Conservation (phyloP, 1,140 invertebrate genomes). For the Drosophila mojavensis region DNA sequence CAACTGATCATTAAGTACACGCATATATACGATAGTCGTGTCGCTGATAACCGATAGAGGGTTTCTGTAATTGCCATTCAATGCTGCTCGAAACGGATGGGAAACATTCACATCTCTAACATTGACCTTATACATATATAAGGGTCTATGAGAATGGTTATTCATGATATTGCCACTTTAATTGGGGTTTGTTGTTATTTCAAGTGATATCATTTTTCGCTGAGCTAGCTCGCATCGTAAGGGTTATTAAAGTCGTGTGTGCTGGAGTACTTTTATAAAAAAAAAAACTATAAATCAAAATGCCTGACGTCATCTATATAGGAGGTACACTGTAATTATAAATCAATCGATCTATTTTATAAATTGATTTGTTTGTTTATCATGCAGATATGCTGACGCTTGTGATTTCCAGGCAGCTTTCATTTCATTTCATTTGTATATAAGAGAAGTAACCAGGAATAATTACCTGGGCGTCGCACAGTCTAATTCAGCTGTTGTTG, state of each 20-base stretch:
- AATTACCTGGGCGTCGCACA: not conserved
- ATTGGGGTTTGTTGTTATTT: not conserved
- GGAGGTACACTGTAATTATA: not conserved
- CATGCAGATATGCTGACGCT: no score
- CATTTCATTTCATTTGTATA: no score
- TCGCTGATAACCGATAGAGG: not conserved
- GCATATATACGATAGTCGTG: not conserved
- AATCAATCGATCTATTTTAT: not conserved
- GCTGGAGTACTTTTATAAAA: not conserved
- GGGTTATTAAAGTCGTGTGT: not conserved
- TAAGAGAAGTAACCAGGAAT: not conserved
- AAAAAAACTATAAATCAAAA: not conserved
- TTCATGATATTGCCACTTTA: not conserved
- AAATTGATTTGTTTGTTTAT: no score
- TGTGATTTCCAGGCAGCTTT: no score
- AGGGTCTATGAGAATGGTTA: not conserved
- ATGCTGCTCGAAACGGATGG: not conserved
- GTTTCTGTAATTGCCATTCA: not conserved
- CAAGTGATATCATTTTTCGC: not conserved
- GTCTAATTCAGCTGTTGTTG: constrained; percentile 6
- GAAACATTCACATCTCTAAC: not conserved
- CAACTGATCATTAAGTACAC: constrained; percentile 7
- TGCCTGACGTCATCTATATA: not conserved
- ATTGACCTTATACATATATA: constrained; percentile 13
- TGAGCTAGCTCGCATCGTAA: not conserved